Percentiles rank a stretch among this genome's conserved stretches.
Evolutionary conservation across 2,888 invertebrate genomes (phyloP).

Genomic region (Eubasilissa splendida): DNA sequence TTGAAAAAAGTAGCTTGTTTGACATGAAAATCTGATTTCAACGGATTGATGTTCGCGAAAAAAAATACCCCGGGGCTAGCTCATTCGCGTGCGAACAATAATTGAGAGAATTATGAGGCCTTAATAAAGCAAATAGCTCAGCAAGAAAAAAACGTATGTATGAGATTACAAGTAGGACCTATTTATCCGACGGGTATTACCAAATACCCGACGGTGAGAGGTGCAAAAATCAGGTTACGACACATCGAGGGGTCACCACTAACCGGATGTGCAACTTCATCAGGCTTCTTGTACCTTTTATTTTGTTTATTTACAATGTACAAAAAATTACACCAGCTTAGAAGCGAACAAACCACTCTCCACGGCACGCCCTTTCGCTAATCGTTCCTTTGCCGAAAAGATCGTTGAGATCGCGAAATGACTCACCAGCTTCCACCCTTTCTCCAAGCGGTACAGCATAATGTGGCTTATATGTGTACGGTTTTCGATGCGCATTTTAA

Average conservation of each 20-base stretch:
- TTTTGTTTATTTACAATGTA: background rate
- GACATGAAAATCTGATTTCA: background rate
- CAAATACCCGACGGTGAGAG: background rate
- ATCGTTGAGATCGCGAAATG: no score
- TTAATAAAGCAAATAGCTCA: background rate
- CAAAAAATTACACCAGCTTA: background rate
- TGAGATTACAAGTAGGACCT: conserved; percentile 13
- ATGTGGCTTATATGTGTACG: no score
- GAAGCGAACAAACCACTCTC: background rate
- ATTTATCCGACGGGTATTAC: background rate
- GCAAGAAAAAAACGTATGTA: background rate
- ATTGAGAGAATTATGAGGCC: background rate
- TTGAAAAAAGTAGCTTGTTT: background rate
- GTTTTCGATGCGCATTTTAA: no score
- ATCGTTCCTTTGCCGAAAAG: no score
- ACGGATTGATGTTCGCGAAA: background rate
- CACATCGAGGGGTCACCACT: background rate
- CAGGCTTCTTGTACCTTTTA: conserved; percentile 1
- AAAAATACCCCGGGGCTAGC: background rate
- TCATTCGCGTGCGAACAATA: background rate
- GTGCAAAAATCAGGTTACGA: conserved; percentile 7
- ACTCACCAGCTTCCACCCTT: no score
- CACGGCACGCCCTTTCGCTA: no score
- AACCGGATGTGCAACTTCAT: background rate
- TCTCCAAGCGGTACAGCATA: no score